Conservation (phyloP, 2,797 vertebrate genomes). For the Moxostoma hubbsi region DNA sequence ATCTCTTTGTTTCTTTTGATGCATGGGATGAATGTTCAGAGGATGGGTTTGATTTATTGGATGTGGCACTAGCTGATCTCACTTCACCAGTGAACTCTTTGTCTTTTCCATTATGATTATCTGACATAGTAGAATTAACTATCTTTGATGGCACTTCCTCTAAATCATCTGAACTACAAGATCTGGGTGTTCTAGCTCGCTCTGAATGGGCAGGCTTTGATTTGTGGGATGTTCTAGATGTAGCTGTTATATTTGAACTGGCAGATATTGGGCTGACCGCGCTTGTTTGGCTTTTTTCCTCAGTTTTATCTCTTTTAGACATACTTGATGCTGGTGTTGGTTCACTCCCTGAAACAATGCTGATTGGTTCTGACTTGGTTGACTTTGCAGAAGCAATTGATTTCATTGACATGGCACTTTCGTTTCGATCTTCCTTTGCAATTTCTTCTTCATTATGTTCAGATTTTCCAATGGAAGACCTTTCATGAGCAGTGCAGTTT, state of each 20-base stretch:
- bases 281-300: slow-evolving; percentile 33
- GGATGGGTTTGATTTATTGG: slow-evolving; percentile 49
- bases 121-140: background rate
- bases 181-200: slow-evolving; percentile 47
- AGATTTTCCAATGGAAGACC: slow-evolving; percentile 46
- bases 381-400: slow-evolving; percentile 63
- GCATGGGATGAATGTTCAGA: slow-evolving; percentile 5
- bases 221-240: slow-evolving; percentile 35
- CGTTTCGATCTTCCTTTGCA: slow-evolving; percentile 54
- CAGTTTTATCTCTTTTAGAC: slow-evolving; percentile 35
- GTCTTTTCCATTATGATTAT: slow-evolving; percentile 37
- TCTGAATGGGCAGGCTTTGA: slow-evolving; percentile 59
- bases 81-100: slow-evolving; percentile 47
- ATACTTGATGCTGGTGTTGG: slow-evolving; percentile 22
- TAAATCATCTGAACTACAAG: slow-evolving; percentile 37
- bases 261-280: slow-evolving; percentile 43
- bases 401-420: slow-evolving; percentile 60
- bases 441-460: slow-evolving; percentile 48
- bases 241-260: slow-evolving; percentile 13
- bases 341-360: slow-evolving; percentile 60
- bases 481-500: slow-evolving; percentile 60
- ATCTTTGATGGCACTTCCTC: slow-evolving; percentile 31
- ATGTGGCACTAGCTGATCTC: slow-evolving; percentile 59
- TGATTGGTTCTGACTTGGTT: slow-evolving; percentile 57
- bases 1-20: slow-evolving; percentile 42